Evolutionary conservation across 2,113 vertebrate genomes (phyloP).

Genomic region (Eptesicus fuscus): DNA sequence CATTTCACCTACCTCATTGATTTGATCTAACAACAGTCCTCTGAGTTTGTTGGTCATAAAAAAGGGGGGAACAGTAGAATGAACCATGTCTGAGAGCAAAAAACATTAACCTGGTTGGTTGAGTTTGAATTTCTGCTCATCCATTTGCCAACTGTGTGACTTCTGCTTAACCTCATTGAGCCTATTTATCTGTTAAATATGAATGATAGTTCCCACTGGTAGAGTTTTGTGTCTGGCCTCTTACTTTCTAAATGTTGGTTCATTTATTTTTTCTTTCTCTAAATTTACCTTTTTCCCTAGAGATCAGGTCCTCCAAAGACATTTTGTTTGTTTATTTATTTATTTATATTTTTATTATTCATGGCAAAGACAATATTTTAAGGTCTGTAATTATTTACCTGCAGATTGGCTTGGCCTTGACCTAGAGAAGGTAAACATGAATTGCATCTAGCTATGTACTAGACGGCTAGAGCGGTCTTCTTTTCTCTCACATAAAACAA

Average conservation of each 20-base stretch:
- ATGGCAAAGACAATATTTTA: not conserved
- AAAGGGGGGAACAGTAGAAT: not conserved
- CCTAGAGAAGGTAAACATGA: not conserved
- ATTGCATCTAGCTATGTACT: not conserved
- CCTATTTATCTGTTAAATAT: not conserved
- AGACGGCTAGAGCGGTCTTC: not conserved
- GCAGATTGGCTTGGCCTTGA: not conserved
- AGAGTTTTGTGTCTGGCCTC: not conserved
- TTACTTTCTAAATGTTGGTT: conserved; percentile 7
- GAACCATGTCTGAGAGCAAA: not conserved
- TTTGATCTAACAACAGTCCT: not conserved
- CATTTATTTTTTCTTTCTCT: not conserved
- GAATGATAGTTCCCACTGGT: not conserved
- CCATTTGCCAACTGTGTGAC: not conserved
- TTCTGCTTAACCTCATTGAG: not conserved
- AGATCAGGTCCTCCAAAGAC: not conserved
- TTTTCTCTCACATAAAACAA: not conserved
- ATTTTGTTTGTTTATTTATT: not conserved
- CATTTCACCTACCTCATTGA: not conserved
- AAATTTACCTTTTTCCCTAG: not conserved
- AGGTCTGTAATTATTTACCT: not conserved
- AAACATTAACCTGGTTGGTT: not conserved
- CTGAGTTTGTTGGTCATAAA: not conserved
- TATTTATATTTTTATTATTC: too few species aligned
- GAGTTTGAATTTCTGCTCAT: not conserved